A percentile compares a stretch with the other conserved stretches of the same genome.
Evolutionary conservation across 2,888 invertebrate species (phyloP).

Genomic region (Nysson spinosus): DNA sequence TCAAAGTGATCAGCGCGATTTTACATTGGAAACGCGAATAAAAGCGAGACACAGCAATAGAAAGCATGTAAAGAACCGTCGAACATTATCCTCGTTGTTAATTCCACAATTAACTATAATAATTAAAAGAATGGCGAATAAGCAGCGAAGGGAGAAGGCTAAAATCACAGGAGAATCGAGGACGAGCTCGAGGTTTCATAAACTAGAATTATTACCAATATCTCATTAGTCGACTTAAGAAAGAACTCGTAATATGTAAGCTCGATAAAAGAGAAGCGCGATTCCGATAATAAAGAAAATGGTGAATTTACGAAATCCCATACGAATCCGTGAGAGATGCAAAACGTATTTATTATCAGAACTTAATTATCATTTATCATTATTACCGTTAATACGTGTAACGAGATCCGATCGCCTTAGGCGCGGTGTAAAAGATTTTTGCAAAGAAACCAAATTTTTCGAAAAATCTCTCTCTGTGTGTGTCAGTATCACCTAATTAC

Average conservation of each 20-base stretch:
- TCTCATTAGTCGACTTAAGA: constrained; percentile 13
- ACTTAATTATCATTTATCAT: constrained; percentile 33
- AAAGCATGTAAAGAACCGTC: not conserved
- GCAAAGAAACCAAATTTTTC: constrained; percentile 51
- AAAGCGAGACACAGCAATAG: constrained; percentile 29
- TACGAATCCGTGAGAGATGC: too few species aligned
- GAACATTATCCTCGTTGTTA: constrained; percentile 34
- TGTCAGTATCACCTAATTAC: constrained; percentile 45
- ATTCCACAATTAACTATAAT: constrained; percentile 26
- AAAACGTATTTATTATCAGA: constrained; percentile 25
- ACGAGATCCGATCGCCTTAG: constrained; percentile 44
- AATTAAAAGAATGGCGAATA: constrained; percentile 1
- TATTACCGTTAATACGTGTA: constrained; percentile 52
- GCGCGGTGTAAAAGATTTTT: constrained; percentile 38
- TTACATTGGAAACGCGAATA: not conserved
- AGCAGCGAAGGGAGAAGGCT: not conserved
- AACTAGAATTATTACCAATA: constrained; percentile 7
- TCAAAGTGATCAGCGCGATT: constrained; percentile 17
- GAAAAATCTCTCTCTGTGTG: constrained; percentile 50
- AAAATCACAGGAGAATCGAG: constrained; percentile 12
- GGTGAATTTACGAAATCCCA: constrained; percentile 27
- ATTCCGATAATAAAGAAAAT: not conserved
- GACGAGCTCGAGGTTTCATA: constrained; percentile 37
- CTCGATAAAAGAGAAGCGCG: not conserved
- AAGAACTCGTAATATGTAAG: not conserved